Base-by-base conservation (phyloP, 2,797 vertebrate species). In the Anisognathus igniventris region DNA sequence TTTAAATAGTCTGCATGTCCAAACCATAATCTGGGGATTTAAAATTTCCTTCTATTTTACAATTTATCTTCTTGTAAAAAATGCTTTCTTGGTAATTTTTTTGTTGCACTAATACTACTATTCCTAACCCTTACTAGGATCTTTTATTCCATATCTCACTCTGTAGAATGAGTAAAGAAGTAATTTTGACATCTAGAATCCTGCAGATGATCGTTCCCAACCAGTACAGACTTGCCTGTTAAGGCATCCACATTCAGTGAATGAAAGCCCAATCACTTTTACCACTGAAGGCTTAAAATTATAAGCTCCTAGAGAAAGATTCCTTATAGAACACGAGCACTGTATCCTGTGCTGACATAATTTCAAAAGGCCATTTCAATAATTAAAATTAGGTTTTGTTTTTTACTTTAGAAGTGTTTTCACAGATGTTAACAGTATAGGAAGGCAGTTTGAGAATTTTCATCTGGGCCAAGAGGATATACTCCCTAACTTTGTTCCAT, bases 161-260 rank as follows among this genome's bases (percentile, higher is more conserved):
- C 81, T 86, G 86, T 14, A 40, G 90, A 94, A 88, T 35, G 28
- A 88, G 45, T 23, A 81, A 68, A 50, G 65, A 95, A 96, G 31
- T 53, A 1, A 33, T 75, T 72, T 33, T 58, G 48, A 44, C 74
- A 90, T 31, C 37, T 35, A 44, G 37, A 81, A 90, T 68, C 51
- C 40, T 77, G 93, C 39, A 94, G 93, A 71, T 1, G 7, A 80
- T 85, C 61, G 87, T 86, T 88, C 48, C 64, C 62, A 76, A 90
- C 84, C 27, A 94, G 97, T 87, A 88, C 53, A 84, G 88, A 82
- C 90, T 93, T 39, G 94, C 78, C 76, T 77, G 68, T 60, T 62
- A 51, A 93, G 71, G 94, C 65, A 89, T 57, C 37, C 81, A 48
- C 35, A 30, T 58, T 80, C 72, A 86, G 9, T 39, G 50, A 92